These are phyloP conservation scores for Eustalomyia histrio DNA, from an alignment of 2,888 invertebrate genomes.

Conservation along the genomic window DNA sequence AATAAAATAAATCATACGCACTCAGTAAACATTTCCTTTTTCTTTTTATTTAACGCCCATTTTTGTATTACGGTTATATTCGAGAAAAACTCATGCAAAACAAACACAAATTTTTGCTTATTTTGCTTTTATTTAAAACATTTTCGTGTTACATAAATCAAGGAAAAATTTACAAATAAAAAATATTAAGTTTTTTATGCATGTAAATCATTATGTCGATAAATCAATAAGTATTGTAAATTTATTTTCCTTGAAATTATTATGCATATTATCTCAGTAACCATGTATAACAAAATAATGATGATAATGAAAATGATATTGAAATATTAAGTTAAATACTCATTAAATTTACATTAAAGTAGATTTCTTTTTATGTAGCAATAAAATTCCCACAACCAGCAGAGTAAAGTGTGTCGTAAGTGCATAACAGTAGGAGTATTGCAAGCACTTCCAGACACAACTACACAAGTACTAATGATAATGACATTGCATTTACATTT, in stretches of 20 bases:
- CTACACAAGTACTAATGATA: slow-evolving; percentile 53
- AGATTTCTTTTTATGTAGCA: slow-evolving; percentile 23
- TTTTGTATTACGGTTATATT: too few species aligned
- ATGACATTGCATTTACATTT: slow-evolving; percentile 59
- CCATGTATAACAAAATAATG: slow-evolving; percentile 38
- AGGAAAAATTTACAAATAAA: too few species aligned
- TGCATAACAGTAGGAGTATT: slow-evolving; percentile 18
- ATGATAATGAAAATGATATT: slow-evolving; percentile 47
- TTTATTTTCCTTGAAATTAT: not conserved
- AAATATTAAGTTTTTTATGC: too few species aligned
- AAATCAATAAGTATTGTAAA: slow-evolving; percentile 7
- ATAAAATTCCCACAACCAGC: slow-evolving; percentile 6
- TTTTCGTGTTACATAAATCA: too few species aligned
- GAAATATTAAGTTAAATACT: slow-evolving; percentile 53
- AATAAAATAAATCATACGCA: too few species aligned
- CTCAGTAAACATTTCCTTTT: too few species aligned
- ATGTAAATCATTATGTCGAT: too few species aligned
- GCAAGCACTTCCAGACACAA: slow-evolving; percentile 3
- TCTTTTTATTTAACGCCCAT: too few species aligned
- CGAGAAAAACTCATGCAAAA: too few species aligned
- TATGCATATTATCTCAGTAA: slow-evolving; percentile 18
- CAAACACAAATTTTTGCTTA: too few species aligned
- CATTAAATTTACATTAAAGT: slow-evolving; percentile 65
- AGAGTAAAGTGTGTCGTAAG: slow-evolving; percentile 7
- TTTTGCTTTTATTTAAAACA: too few species aligned